Base-by-base conservation (phyloP, 2,797 vertebrate genomes). In the Sebastes miniatus region DNA sequence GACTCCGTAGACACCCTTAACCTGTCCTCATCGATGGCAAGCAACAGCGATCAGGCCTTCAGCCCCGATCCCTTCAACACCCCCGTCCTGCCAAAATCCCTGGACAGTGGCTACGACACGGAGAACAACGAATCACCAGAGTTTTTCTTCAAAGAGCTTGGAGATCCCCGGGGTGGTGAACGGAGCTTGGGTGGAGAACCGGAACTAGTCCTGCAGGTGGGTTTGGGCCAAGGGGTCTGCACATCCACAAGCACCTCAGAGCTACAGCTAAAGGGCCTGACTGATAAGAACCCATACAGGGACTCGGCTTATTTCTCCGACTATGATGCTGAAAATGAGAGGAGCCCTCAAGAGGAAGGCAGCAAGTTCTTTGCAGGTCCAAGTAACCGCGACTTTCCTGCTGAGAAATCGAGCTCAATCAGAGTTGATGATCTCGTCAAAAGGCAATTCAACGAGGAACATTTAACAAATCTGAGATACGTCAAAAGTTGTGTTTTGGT, bases 291-390 rank as follows among this genome's bases (percentile, higher is more conserved):
- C 83, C 96, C 97, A 2, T 97, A 97, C 83, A 95, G 98, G 6
- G 99, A 99, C 92, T 99, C 98, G 0, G 98, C 98, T 36, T 99
- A 99, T 90, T 99, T 99, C 93, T 99, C 98, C 0, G 99, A 99
- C 90, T 97, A 97, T 32, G 98, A 99, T 13, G 50, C 95, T 0
- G 98, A 99, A 89, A 95, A 94, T 0, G 97, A 98, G 85, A 95
- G 92, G 13, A 93, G 94, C 78, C 93, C 94, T 39, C 92, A 89
- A 86, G 96, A 96, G 3, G 95, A 95, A 25, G 90, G 85, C 73
- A 89, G 91, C 52, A 91, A 90, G 22, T 95, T 95, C 79, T 95
- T 95, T 80, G 27, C 84, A 50, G 88, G 78, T 73, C 76, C 82
- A 43, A 80, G 56, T 65, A 83, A 87, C 20, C 62, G 32, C 27